Base-by-base conservation (phyloP, 2,888 invertebrate genomes). In the Synanthedon vespiformis region DNA sequence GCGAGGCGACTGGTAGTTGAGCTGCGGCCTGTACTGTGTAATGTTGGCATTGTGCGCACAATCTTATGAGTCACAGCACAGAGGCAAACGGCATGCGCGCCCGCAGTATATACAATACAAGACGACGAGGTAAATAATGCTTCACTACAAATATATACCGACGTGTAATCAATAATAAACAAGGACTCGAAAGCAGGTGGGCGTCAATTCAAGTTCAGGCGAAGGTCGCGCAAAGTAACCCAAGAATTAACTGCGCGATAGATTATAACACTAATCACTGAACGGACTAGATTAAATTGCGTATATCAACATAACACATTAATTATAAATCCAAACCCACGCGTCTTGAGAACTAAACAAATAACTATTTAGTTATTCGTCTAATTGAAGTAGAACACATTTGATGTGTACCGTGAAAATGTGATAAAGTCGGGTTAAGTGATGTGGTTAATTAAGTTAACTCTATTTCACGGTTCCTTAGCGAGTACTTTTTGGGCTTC, bases 41-140 rank as follows among this genome's bases (percentile, higher is more conserved):
- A 76, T 74, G 75, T 64, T 80, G 78, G 80, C 82, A 78, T 82
- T 83, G 80, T 80, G 83, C 84, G 81, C 83, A 80, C 68, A 77
- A 74, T 68, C 73, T 70, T 77, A 55, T 86, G 86, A 86, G 76
- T 86, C 86, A 86, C 67, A 62, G 60, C 34, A 34, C 34, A 10
- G 34, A 8, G 34, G 34, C 34, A 34, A 34, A 34, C 70, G 72
- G 72, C 73, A 76, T 75, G 85, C 85, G 84, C 82, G 74, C 80
- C 82, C 73, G 83, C 81, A 80, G 69, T 62, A 67, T 75, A 77
- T 77, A 74, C 75, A 78, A 76, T 74, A 77, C 73, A 69, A 78
- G 78, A 79, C 81, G 78, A 77, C 65, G 70, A 80, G 76, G 80
- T 81, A 84, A 84, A 83, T 82, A 81, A 81, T 80, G 63, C 63